Percentiles rank a stretch among this genome's conserved stretches.
Conservation (phyloP, 2,113 vertebrate genomes). For the Neotragus pygmaeus region DNA sequence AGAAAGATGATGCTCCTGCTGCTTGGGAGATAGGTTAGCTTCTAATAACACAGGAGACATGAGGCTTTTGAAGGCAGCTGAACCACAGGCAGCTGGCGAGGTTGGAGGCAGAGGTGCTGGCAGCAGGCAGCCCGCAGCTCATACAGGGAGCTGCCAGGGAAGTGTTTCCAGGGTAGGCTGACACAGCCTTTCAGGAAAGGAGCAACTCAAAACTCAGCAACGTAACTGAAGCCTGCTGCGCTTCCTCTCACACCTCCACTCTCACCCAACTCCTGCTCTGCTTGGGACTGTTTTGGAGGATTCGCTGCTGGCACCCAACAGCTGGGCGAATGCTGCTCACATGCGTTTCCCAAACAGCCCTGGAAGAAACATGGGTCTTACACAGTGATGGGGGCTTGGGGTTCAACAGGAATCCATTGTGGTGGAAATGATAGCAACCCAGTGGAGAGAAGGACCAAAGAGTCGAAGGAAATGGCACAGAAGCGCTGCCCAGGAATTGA, state of each 20-base stretch:
- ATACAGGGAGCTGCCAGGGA: constrained; percentile 63
- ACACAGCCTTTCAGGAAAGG: constrained; percentile 59
- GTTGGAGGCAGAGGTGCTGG: constrained; percentile 15
- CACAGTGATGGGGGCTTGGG: background rate
- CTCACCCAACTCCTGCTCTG: background rate
- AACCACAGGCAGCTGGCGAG: background rate
- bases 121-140: constrained; percentile 8
- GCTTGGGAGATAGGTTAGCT: background rate
- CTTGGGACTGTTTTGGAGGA: background rate
- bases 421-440: background rate
- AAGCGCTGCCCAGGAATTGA: background rate
- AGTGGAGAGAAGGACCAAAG: background rate
- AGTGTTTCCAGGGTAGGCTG: constrained; percentile 64
- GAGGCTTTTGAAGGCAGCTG: background rate
- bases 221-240: constrained; percentile 21
- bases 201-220: constrained; percentile 68
- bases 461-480: background rate
- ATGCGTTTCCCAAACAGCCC: background rate
- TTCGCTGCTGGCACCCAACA: background rate
- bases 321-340: background rate
- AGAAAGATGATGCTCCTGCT: background rate
- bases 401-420: background rate
- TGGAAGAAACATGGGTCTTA: background rate
- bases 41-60: background rate
- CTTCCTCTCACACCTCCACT: constrained; percentile 24